Conservation (phyloP, 1,140 invertebrate genomes). For the Drosophila willistoni region DNA sequence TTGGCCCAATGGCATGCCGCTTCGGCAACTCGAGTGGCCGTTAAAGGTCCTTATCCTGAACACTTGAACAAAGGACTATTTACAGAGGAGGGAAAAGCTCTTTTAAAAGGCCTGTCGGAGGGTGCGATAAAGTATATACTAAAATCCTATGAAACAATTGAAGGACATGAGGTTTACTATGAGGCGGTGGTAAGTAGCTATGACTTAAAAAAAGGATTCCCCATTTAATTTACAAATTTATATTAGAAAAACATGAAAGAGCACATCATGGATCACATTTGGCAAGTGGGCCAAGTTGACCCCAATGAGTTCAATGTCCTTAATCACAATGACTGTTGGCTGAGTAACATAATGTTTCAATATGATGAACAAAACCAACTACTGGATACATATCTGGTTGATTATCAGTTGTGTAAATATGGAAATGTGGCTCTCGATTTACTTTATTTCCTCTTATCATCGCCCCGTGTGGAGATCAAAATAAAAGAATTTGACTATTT, state of each 20-base stretch:
- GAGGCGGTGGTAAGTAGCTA: conserved; percentile 23
- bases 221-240: not conserved
- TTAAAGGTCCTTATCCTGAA: conserved; percentile 70
- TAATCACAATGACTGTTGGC: conserved; percentile 87
- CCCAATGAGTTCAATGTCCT: conserved; percentile 85
- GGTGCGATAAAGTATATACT: not conserved
- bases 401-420: conserved; percentile 59
- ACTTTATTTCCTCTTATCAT: conserved; percentile 57
- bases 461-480: conserved; percentile 49
- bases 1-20: conserved; percentile 85
- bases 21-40: conserved; percentile 80
- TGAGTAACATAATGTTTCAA: conserved; percentile 87
- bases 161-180: conserved; percentile 40
- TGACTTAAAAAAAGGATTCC: not conserved
- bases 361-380: conserved; percentile 70
- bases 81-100: conserved; percentile 23
- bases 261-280: conserved; percentile 27
- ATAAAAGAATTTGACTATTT: conserved; percentile 58
- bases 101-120: not conserved
- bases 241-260: conserved; percentile 32
- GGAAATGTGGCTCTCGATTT: conserved; percentile 62
- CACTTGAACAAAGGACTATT: conserved; percentile 18
- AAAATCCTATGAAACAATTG: conserved; percentile 10
- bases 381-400: conserved; percentile 52
- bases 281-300: conserved; percentile 41